Base-by-base conservation (phyloP, 2,113 vertebrate genomes). In the Stigmatopora argus region DNA sequence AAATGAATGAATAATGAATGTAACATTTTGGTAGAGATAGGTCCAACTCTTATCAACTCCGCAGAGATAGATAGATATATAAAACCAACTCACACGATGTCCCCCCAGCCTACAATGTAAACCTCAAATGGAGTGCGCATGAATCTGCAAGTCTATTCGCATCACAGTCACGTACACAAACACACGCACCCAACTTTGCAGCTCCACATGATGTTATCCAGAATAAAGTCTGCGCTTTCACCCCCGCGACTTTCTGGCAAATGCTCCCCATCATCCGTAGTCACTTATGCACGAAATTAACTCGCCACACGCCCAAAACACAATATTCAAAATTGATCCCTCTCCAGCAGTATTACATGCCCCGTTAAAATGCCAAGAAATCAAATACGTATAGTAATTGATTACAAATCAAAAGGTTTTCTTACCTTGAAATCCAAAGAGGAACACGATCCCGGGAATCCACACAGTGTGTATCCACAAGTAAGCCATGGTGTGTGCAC, bases 351-450 rank as follows among this genome's bases (percentile, higher is more conserved):
- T 55, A 23, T 73, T 75, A 78, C 55, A 41, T 41, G 38, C 71
- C 44, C 52, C 35, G 44, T 41, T 44, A 0, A 78, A 74, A 69
- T 15, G 48, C 34, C 67, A 48, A 26, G 49, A 66, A 47, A 67
- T 64, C 26, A 73, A 18, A 64, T 75, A 10, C 44, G 63, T 60
- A 65, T 76, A 78, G 14, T 31, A 52, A 52, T 52, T 3, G 11
- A 11, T 55, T 55, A 3, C 9, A 44, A 13, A n/a, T 34, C 18
- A 60, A 81, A 77, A 74, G 31, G 11, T 46, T 0, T 73, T 66
- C 82, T 87, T 84, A 78, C 86, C 86, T 86, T 86, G 84, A 78
- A 86, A 87, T 80, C 82, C 86, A 66, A 84, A 78, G 78, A 87
- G 67, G 73, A 85, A 59, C 41, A 62, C 70, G 75, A 74, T 58